A percentile compares a stretch with the other conserved stretches of the same genome.
These are phyloP conservation scores for Drosophila persimilis DNA, from an alignment of 1,140 invertebrate genomes.

Conservation along the genomic window DNA sequence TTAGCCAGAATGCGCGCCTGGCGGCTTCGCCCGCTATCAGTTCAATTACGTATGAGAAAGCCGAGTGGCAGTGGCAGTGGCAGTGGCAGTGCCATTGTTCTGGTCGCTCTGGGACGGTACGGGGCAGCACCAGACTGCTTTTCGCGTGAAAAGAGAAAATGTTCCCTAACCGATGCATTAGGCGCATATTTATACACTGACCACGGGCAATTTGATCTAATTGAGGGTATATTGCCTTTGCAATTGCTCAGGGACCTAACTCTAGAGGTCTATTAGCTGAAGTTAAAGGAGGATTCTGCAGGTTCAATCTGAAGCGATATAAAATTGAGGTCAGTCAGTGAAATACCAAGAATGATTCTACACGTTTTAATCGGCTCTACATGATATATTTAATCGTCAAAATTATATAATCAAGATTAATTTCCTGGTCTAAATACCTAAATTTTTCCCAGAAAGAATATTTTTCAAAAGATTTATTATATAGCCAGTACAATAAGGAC, in stretches of 20 bases:
- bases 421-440: no score
- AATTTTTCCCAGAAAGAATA: no score
- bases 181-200: constrained; percentile 42
- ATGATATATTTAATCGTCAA: no score
- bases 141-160: constrained; percentile 53
- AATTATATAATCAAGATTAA: no score
- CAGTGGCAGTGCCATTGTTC: constrained; percentile 50
- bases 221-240: constrained; percentile 18
- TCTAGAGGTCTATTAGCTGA: no score
- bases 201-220: not conserved
- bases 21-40: constrained; percentile 66
- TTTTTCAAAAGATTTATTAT: no score
- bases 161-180: constrained; percentile 57
- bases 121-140: constrained; percentile 7
- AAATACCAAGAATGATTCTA: no score
- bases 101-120: constrained; percentile 23
- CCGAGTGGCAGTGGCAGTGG: constrained; percentile 30
- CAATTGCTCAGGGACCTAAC: not conserved
- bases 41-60: constrained; percentile 78
- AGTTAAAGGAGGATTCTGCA: no score
- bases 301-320: no score
- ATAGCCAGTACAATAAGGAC: no score
- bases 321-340: no score
- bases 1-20: constrained; percentile 63
- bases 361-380: no score